Conservation (phyloP, 1,140 invertebrate genomes). For the Diachasma alloeum region DNA sequence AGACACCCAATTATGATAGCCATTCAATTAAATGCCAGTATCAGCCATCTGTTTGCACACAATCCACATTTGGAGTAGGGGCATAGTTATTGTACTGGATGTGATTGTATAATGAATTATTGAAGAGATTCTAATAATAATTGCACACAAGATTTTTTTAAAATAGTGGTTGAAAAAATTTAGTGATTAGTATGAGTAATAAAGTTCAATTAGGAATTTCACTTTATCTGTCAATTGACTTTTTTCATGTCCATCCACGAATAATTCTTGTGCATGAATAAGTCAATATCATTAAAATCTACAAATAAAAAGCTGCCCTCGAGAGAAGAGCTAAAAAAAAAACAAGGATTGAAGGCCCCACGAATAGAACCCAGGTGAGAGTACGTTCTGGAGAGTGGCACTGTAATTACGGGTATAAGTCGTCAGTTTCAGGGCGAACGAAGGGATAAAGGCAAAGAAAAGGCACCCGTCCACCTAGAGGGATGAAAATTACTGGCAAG, state of each 20-base stretch:
- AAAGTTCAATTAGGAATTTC: too few species aligned
- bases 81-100: too few species aligned
- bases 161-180: too few species aligned
- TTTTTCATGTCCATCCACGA: too few species aligned
- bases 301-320: background rate
- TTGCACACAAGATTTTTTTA: too few species aligned
- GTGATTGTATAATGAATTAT: too few species aligned
- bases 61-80: too few species aligned
- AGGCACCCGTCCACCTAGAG: slow-evolving; percentile 23
- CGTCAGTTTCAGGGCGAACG: slow-evolving; percentile 32
- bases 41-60: too few species aligned
- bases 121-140: too few species aligned
- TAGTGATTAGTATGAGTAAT: too few species aligned
- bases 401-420: slow-evolving; percentile 65
- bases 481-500: slow-evolving; percentile 8
- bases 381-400: background rate
- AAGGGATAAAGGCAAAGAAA: slow-evolving; percentile 24
- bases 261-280: too few species aligned
- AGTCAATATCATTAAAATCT: background rate
- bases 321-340: background rate
- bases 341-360: background rate
- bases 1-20: slow-evolving; percentile 25
- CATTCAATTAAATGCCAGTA: background rate
- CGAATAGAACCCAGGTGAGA: background rate
- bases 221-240: background rate